These are phyloP conservation scores for Paedocypris sp. DNA, from an alignment of 2,113 vertebrate genomes.

Conservation along the genomic window DNA sequence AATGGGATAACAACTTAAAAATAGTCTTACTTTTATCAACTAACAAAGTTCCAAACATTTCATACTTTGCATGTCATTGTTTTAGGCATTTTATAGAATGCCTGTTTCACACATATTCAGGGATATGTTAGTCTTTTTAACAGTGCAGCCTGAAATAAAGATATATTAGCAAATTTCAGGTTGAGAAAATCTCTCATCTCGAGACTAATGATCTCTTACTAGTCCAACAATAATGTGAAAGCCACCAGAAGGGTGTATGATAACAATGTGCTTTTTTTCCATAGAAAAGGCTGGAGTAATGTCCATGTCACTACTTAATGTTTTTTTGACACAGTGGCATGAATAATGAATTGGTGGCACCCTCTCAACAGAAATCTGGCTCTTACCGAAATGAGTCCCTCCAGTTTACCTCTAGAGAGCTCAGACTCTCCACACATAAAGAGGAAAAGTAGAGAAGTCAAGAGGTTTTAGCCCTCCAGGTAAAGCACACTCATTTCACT, in stretches of 20 bases:
- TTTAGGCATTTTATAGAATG: too few relatives aligned
- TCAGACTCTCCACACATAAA: background rate
- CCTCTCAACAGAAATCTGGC: background rate
- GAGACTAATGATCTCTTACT: background rate
- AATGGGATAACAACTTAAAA: too few relatives aligned
- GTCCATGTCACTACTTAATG: background rate
- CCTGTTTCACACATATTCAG: too few relatives aligned
- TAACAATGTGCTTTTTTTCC: conserved; percentile 6
- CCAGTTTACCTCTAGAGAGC: background rate
- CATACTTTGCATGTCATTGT: too few relatives aligned
- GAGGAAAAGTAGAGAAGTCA: background rate
- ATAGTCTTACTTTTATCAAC: too few relatives aligned
- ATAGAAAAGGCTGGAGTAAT: conserved; percentile 10
- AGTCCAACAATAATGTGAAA: background rate
- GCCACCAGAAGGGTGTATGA: background rate
- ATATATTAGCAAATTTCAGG: too few relatives aligned
- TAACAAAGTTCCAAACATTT: too few relatives aligned
- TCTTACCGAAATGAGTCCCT: background rate
- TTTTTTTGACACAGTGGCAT: background rate
- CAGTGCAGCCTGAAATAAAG: too few relatives aligned
- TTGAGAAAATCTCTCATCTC: background rate
- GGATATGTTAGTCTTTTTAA: too few relatives aligned
- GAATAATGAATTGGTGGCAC: background rate
- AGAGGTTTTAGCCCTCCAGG: conserved; percentile 2
- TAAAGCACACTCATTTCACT: background rate